Evolutionary conservation across 1,140 invertebrate genomes (phyloP), one percentile per base, ranked within the genome.

Genomic region (Zaprionus kolodkinae): DNA sequence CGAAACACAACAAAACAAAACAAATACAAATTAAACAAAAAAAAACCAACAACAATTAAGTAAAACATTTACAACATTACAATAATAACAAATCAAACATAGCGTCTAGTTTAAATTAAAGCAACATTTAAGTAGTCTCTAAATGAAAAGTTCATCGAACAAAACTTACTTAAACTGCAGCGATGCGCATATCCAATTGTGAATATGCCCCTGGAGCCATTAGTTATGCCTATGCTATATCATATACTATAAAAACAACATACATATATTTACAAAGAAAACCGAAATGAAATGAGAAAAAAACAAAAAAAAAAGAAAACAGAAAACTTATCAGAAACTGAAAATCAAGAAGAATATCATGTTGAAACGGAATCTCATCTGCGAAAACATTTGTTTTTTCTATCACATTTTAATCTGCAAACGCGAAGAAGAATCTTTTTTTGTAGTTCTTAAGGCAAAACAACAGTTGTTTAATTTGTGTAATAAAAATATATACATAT

Each of bases 21-120:
- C 48, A 43, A 64, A 80, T 21, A 21, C 21, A 79, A 38, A n/a
- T n/a, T n/a, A n/a, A n/a, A n/a, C n/a, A n/a, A n/a, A n/a, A n/a
- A n/a, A 56, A 35, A 35, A 35, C 33, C 66, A 81, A 72, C 54
- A 66, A 66, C 15, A 57, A 57, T 33, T 25, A 82, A 78, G 60
- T 40, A 74, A 43, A 82, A 59, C 76, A 76, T 62, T 17, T 35
- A 57, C 33, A 35, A 21, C 1, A 57, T 27, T 52, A 70, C 69
- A 75, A 84, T 66, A 68, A 65, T 33, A 72, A 72, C 35, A 71
- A 86, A 86, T 80, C 80, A 84, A 84, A 84, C 71, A 68, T 87
- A 87, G 77, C 66, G 55, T 69, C 65, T 87, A 87, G 77, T 71
- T 65, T 78, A 87, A 66, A 71, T 61, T 57, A 75, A 57, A 59